Base-by-base conservation (phyloP, 2,888 invertebrate genomes). In the Ametastegia equiseti region DNA sequence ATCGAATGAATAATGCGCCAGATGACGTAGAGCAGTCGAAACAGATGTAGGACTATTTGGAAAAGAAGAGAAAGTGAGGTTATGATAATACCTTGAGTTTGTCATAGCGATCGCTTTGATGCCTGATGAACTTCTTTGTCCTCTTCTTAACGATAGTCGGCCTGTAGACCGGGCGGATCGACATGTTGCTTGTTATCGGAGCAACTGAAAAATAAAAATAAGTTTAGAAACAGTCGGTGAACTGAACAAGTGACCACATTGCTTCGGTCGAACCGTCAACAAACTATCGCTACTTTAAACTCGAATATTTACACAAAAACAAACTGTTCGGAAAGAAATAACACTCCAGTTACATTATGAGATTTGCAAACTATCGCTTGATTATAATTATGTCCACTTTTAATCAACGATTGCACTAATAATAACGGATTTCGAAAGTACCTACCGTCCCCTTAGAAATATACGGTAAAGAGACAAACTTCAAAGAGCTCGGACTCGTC, bases 81-180 rank as follows among this genome's bases (percentile, higher is more conserved):
- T 85, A 86, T 81, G 78, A 57, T 73, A 73, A 91, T 92, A 97
- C 97, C 95, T 97, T 98, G 86, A 99, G 94, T 93, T 98, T 98
- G 87, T 95, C 96, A 96, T 99, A 99, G 92, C 99, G 95, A 93
- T 99, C 99, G 90, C 98, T 98, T 93, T 99, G 99, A 93, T 99
- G 99, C 86, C 99, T 96, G 90, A 97, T 98, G 93, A 99, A 99
- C 93, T 97, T 97, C 94, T 99, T 99, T 88, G 97, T 97, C 93
- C 99, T 95, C 94, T 99, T 99, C 94, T 99, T 99, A 86, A 98
- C 95, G 92, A 98, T 97, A 90, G 94, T 96, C 45, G 97, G 97
- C 92, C 97, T 96, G 91, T 97, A 97, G 84, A 97, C 96, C 88
- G 98, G 98, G 93, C 97, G 94, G 92, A 97, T 97, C 91, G 97